Conservation (phyloP, 2,888 invertebrate species). For the Malthinus seriepunctatus region DNA sequence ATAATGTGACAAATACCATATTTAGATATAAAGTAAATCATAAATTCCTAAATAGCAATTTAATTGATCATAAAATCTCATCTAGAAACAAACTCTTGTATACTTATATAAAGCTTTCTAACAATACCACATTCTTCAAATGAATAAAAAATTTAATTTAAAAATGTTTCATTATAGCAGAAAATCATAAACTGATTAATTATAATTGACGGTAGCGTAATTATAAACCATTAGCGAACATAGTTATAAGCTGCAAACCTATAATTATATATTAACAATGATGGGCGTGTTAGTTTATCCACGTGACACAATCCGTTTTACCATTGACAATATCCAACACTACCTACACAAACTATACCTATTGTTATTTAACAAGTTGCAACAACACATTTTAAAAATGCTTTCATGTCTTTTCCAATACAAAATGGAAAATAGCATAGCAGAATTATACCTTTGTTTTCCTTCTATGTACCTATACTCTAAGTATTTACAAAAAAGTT, state of each 20-base stretch:
- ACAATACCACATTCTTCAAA: conserved; percentile 26
- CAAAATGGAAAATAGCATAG: too few species aligned
- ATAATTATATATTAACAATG: conserved; percentile 51
- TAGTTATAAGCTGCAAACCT: conserved; percentile 42
- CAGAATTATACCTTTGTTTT: too few species aligned
- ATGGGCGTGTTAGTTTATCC: conserved; percentile 44
- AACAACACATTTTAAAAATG: conserved; percentile 28
- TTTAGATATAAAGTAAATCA: conserved; percentile 21
- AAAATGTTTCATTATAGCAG: conserved; percentile 20
- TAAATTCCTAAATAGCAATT: conserved; percentile 25
- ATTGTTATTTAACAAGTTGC: conserved; percentile 37
- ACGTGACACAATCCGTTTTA: conserved; percentile 35
- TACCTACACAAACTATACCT: conserved; percentile 37
- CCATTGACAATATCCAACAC: conserved; percentile 41
- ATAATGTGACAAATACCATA: conserved; percentile 21
- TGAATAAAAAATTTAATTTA: too few species aligned
- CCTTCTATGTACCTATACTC: too few species aligned
- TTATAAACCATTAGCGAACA: conserved; percentile 49
- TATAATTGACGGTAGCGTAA: conserved; percentile 52
- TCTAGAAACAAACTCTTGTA: conserved; percentile 13
- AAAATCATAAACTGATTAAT: conserved; percentile 39
- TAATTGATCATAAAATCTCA: conserved; percentile 25
- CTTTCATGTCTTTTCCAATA: too few species aligned
- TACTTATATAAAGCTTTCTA: conserved; percentile 24
- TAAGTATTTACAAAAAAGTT: too few species aligned